Evolutionary conservation across 2,888 invertebrate genomes (phyloP).

Genomic region (Cremastobaeus sp.): DNA sequence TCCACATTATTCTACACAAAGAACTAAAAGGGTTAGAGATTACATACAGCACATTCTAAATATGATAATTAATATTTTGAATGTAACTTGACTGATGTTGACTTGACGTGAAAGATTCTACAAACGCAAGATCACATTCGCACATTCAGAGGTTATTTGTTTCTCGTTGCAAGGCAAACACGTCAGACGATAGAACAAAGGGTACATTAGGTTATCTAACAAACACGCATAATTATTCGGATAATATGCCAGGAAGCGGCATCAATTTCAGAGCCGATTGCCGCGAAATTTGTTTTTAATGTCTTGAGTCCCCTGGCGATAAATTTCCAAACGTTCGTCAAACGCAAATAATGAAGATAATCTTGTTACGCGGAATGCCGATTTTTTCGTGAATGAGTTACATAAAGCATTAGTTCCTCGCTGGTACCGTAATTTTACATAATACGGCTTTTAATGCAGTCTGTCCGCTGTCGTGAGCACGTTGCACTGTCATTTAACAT

Average conservation of each 20-base stretch:
- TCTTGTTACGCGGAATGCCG: conserved; percentile 36
- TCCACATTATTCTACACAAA: too few relatives aligned
- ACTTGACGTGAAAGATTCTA: too few relatives aligned
- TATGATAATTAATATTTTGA: too few relatives aligned
- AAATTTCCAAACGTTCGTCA: conserved; percentile 42
- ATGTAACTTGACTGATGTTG: too few relatives aligned
- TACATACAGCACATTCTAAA: too few relatives aligned
- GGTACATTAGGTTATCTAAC: too few relatives aligned
- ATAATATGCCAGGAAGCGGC: not conserved
- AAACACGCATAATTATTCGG: too few relatives aligned
- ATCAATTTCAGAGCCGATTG: conserved; percentile 30
- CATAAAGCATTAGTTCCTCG: conserved; percentile 44
- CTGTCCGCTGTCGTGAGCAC: conserved; percentile 34
- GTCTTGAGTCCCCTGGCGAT: conserved; percentile 18
- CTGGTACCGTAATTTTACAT: conserved; percentile 50
- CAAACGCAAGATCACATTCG: too few relatives aligned
- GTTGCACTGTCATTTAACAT: conserved; percentile 46
- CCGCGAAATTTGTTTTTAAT: conserved; percentile 29
- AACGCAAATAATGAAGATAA: conserved; percentile 42
- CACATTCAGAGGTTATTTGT: too few relatives aligned
- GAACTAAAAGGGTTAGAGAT: too few relatives aligned
- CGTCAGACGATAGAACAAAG: too few relatives aligned
- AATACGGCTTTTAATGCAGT: conserved; percentile 43
- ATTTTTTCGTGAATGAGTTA: conserved; percentile 40
- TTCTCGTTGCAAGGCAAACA: too few relatives aligned